A percentile compares a stretch with the other conserved stretches of the same genome.
phyloP scores from a whole-genome alignment of 2,888 invertebrate species.

The Cetonia aurata region DNA sequence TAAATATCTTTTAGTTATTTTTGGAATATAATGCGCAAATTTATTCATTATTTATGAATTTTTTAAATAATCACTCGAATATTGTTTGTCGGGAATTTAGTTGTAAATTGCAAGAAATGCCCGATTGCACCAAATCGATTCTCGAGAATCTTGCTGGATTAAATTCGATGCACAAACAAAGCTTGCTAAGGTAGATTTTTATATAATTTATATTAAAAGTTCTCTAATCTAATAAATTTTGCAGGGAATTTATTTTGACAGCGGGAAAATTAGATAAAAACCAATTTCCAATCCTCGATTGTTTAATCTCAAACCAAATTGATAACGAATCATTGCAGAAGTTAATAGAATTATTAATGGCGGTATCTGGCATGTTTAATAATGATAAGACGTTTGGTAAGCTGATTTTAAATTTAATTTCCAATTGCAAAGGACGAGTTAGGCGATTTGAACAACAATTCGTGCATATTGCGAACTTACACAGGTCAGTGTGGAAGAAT shows the following conservation, averaged over 20 bases:
- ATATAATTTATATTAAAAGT: not conserved
- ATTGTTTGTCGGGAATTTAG: not conserved
- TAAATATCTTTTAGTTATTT: slow-evolving; percentile 15
- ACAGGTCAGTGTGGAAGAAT: slow-evolving; percentile 22
- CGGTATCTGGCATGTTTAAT: not conserved
- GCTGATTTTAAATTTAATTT: slow-evolving; percentile 16
- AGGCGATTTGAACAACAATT: slow-evolving; percentile 26
- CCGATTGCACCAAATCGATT: slow-evolving; percentile 3
- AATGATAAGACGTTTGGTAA: slow-evolving; percentile 32
- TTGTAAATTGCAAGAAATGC: slow-evolving; percentile 1
- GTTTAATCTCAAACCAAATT: slow-evolving; percentile 23
- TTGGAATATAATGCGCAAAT: slow-evolving; percentile 23
- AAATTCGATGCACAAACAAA: not conserved
- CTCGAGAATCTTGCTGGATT: slow-evolving; percentile 6
- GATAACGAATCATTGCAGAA: slow-evolving; percentile 23
- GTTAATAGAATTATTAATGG: slow-evolving; percentile 23
- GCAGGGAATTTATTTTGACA: slow-evolving; percentile 12
- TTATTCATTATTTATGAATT: slow-evolving; percentile 9
- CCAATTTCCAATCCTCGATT: slow-evolving; percentile 13
- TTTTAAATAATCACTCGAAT: slow-evolving; percentile 11
- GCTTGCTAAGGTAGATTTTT: slow-evolving; percentile 10
- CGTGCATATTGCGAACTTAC: slow-evolving; percentile 18
- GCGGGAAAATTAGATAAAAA: not conserved
- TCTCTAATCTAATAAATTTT: slow-evolving; percentile 9
- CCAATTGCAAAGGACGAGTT: slow-evolving; percentile 7